Evolutionary conservation across 2,888 invertebrate genomes (phyloP), one percentile per base, ranked within the genome.

Genomic region (Leptopilina drosophilae): DNA sequence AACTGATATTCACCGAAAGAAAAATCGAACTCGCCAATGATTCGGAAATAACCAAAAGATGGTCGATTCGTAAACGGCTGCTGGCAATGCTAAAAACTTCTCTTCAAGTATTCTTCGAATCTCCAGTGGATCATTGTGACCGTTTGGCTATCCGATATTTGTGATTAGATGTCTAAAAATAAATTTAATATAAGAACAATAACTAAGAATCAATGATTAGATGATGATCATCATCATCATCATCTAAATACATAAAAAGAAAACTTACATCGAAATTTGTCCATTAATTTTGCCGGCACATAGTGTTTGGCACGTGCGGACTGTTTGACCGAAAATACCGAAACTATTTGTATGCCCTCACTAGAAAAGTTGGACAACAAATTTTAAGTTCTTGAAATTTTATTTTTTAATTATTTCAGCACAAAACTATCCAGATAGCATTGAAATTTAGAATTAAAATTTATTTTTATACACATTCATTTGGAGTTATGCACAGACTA

Each of bases 51-150:
- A 88, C 96, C 96, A 93, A 99, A 99, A 40, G 98, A 98, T 0
- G 99, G 98, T n/a, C 2, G 98, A 98, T 92, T 99, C 99, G 90
- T 98, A 99, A 40, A 99, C 98, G 26, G 99, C 98, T 0, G 98
- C 97, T 0, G 99, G 98, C 85, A 99, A 92, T 0, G 98, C 96
- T 78, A 99, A 93, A 42, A 98, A n/a, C 97, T 92, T 99, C 98
- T 84, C 97, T 95, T n/a, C 75, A 99, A 93, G 91, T 98, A 99
- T 90, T 98, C 98, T 26, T 96, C 96, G 89, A 99, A 96, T 90
- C 97, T 95, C 94, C 96, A 96, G 90, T 96, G 95, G 77, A 98
- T 94, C 92, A 99, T 93, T n/a, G 90, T 97, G 95, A 0, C 99
- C 99, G 88, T 97, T 96, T n/a, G n/a, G 84, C 96, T 96, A 91